Base-by-base conservation (phyloP, 2,113 vertebrate species). In the Pteruthius melanotis region DNA sequence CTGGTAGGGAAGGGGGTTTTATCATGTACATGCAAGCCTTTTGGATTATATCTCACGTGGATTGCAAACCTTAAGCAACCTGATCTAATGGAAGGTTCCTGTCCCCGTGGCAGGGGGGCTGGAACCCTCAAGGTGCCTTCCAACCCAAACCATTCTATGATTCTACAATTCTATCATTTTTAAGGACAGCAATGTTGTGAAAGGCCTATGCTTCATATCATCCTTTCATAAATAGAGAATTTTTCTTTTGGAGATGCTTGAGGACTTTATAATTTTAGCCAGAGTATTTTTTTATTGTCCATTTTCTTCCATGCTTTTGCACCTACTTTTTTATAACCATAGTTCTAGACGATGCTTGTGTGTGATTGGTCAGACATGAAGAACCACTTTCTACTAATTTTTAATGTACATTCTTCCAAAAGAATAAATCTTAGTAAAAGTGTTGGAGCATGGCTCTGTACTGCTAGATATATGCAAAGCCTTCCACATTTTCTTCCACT, bases 51-150 rank as follows among this genome's bases (percentile, higher is more conserved):
- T n/a, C 42, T 70, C 8, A 28, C 1, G 2, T 15, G 30, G 68
- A 44, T 1, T 83, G 35, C 9, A 93, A 64, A 69, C 44, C 23
- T 17, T 59, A 15, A 66, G 60, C 31, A 66, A 10, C 7, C 37
- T 44, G 19, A 7, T 66, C 10, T 44, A 57, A 50, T 33, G 22
- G 31, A 57, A 72, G 33, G 5, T 37, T 26, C 18, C 16, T 2
- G 0, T 56, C 30, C 7, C 31, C 8, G 19, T 23, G 42, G 27
- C 27, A 42, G 33, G 17, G 3, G 7, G 2, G 1, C 20, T 57
- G 27, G 44, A 65, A 26, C 11, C 33, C 50, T 64, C 35, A 56
- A 49, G 26, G 31, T 56, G 35, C 26, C 31, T 80, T 80, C 31
- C 24, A 64, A 80, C 14, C 1, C 42, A 49, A 63, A 33, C 15